phyloP scores from a whole-genome alignment of 2,113 vertebrate species.

The Dipodomys ordii region DNA sequence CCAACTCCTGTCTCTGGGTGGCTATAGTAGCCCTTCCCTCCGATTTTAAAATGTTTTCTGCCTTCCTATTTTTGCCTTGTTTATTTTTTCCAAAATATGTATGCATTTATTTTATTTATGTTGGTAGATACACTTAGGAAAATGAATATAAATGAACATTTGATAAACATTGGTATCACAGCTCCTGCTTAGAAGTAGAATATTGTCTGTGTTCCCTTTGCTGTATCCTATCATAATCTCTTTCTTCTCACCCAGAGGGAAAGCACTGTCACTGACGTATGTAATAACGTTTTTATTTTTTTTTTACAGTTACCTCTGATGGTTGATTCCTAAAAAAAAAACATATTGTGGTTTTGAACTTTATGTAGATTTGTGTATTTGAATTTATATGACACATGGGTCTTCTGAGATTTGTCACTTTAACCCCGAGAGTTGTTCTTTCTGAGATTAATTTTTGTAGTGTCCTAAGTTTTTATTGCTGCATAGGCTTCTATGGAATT shows the following conservation, averaged over 20 bases:
- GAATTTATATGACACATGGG: slow-evolving; percentile 4
- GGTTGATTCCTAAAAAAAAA: slow-evolving; percentile 45
- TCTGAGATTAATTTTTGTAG: not conserved
- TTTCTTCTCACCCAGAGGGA: not conserved
- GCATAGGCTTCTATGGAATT: not conserved
- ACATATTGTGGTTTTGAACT: slow-evolving; percentile 47
- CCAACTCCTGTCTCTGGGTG: not conserved
- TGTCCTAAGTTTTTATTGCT: slow-evolving; percentile 2
- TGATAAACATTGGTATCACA: not conserved
- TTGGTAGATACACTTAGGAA: slow-evolving; percentile 13
- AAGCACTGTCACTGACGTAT: not conserved
- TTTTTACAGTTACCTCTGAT: slow-evolving; percentile 31
- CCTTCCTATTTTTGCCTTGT: not conserved
- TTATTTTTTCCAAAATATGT: not conserved
- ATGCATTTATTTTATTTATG: slow-evolving; percentile 19
- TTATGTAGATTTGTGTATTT: slow-evolving; percentile 55
- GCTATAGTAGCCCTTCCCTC: not conserved
- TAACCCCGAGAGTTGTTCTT: not conserved
- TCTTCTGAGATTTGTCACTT: slow-evolving; percentile 44
- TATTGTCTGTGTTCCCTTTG: not conserved
- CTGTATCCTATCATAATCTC: not conserved
- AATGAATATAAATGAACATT: not conserved
- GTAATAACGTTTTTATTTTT: not conserved
- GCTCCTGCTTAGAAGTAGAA: not conserved
- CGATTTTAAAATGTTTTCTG: not conserved